Base-by-base conservation (phyloP, 2,113 vertebrate genomes). In the Callorhinus ursinus region DNA sequence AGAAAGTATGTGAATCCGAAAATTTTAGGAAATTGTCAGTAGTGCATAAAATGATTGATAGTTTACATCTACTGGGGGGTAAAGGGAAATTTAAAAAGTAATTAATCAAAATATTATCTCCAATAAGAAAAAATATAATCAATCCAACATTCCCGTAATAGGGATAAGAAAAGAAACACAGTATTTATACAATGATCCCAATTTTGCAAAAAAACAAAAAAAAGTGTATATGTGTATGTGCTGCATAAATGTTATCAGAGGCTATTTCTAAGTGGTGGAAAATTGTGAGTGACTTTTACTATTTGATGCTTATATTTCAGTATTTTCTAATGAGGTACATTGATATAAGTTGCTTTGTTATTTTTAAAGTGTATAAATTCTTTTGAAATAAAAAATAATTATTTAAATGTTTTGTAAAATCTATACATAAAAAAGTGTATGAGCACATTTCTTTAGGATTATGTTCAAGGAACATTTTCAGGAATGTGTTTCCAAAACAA, bases 321-420 rank as follows among this genome's bases (percentile, higher is more conserved):
- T 88, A 82, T 57, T 92, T 97, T 57, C 69, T 42, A 76, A 19
- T 90, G 33, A 80, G 51, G 42, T 53, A 49, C 33, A 65, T 57
- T 81, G 46, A 71, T 90, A 14, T 36, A 4, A 84, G 4, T 80
- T 53, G 42, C 12, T 76, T 31, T 76, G n/a, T 84, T 71, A 90
- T 90, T 46, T 95, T 86, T 46, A 69, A 90, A 71, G 2, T 93
- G 2, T 93, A 77, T 59, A 69, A 89, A 46, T 96, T 22, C 4
- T 85, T 81, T 93, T 92, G 8, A 96, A 93, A 71, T 77, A 84
- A 88, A 93, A 87, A 94, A 59, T 16, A 97, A 69, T 85, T 90
- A 55, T 36, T 12, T 61, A 84, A 93, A 36, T 90, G 63, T 77
- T 88, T 42, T 71, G 11, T 88, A 81, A 96, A 94, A 18, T 5